These are phyloP conservation scores for Rhynchotus rufescens DNA, from an alignment of 2,797 vertebrate species.

Conservation along the genomic window DNA sequence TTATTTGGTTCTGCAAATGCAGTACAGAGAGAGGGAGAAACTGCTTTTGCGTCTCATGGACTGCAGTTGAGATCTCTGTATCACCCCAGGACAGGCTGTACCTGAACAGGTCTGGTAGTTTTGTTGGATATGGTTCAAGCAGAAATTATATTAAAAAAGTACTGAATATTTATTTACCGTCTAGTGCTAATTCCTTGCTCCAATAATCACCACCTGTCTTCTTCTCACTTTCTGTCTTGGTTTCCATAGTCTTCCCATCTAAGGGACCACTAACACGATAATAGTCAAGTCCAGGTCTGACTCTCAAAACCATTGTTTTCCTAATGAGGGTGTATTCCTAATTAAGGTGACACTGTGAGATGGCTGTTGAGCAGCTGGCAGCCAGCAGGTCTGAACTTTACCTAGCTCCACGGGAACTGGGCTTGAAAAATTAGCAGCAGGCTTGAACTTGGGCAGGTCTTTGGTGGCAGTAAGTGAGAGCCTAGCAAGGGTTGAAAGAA, in stretches of 20 bases:
- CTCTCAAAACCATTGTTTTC: neutral
- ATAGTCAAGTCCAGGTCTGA: accelerated
- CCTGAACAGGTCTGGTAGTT: accelerated
- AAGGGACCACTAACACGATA: neutral
- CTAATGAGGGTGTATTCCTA: neutral
- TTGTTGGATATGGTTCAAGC: neutral
- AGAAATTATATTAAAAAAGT: neutral
- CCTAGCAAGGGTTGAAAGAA: neutral
- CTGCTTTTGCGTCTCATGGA: neutral
- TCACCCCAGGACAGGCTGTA: neutral
- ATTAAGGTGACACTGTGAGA: neutral
- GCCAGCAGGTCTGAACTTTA: neutral
- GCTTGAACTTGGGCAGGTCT: neutral
- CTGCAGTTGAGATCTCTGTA: neutral
- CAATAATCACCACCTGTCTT: neutral
- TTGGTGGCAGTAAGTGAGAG: neutral
- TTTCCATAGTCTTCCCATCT: neutral
- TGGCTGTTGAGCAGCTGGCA: neutral
- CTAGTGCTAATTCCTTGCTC: neutral
- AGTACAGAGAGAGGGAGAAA: neutral
- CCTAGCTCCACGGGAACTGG: neutral
- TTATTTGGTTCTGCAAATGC: neutral
- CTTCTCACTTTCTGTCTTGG: neutral
- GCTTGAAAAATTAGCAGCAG: neutral
- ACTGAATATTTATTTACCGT: neutral